Conservation (phyloP, 2,888 invertebrate species). For the Neocrepidodera transversa region DNA sequence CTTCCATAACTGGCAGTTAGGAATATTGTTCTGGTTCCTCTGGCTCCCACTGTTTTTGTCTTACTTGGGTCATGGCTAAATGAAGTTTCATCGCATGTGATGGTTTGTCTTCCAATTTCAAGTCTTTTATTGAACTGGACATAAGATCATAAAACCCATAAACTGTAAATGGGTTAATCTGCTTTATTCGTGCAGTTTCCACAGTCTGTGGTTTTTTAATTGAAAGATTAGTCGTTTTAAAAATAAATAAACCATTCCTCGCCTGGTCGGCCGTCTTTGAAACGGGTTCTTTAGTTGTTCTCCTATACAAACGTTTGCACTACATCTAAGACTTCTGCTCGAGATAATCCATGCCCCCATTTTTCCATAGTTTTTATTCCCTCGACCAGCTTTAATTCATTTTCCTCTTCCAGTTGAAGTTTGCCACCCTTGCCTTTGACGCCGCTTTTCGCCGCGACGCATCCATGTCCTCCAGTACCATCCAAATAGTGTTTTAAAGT, state of each 20-base stretch:
- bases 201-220: not conserved
- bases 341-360: not conserved
- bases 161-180: no score
- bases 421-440: not conserved
- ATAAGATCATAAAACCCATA: no score
- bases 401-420: not conserved
- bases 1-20: not conserved
- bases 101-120: not conserved
- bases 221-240: constrained; percentile 10
- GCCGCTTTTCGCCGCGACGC: not conserved
- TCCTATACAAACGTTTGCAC: not conserved
- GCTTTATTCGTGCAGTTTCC: not conserved
- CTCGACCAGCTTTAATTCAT: not conserved
- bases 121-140: not conserved
- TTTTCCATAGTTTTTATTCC: not conserved
- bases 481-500: constrained; percentile 7
- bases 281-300: not conserved
- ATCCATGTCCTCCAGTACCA: constrained; percentile 11
- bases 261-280: constrained; percentile 3
- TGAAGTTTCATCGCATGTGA: not conserved
- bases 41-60: no score
- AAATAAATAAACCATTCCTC: not conserved
- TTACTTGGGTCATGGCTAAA: no score
- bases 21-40: not conserved
- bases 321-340: not conserved